Conservation (phyloP, 2,888 invertebrate species). For the Metallyticus violacea region DNA sequence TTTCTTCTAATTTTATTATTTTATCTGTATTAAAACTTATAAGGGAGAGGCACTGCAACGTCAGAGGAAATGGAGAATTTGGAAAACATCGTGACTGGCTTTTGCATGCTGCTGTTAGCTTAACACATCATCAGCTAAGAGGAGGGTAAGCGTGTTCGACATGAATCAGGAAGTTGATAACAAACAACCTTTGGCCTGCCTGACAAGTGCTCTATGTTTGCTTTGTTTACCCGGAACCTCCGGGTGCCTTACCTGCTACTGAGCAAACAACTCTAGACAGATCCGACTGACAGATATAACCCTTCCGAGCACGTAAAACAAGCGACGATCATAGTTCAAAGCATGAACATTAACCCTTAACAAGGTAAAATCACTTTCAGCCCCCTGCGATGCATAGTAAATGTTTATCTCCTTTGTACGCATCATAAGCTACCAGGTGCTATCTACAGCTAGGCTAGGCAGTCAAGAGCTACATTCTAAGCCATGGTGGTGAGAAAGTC, state of each 20-base stretch:
- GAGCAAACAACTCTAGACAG: neutral
- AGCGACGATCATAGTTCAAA: neutral
- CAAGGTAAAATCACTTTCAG: neutral
- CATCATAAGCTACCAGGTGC: neutral
- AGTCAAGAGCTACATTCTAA: neutral
- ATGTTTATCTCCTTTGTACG: neutral
- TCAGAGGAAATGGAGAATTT: neutral
- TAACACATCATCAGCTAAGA: neutral
- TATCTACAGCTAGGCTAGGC: neutral
- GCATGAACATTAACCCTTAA: neutral
- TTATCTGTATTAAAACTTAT: too few species aligned
- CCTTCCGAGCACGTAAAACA: neutral
- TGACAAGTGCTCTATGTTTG: neutral
- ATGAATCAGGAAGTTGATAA: neutral
- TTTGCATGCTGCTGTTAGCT: neutral
- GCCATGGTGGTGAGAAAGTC: too few species aligned
- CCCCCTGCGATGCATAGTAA: too few species aligned
- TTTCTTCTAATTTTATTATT: too few species aligned
- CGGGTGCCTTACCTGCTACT: neutral
- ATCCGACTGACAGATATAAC: neutral
- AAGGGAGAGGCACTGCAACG: too few species aligned
- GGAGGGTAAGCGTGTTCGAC: neutral
- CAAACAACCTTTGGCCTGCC: neutral
- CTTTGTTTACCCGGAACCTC: neutral
- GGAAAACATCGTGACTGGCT: neutral